These are phyloP conservation scores for Lacerta bilineata DNA, from an alignment of 2,797 vertebrate genomes.

Conservation along the genomic window DNA sequence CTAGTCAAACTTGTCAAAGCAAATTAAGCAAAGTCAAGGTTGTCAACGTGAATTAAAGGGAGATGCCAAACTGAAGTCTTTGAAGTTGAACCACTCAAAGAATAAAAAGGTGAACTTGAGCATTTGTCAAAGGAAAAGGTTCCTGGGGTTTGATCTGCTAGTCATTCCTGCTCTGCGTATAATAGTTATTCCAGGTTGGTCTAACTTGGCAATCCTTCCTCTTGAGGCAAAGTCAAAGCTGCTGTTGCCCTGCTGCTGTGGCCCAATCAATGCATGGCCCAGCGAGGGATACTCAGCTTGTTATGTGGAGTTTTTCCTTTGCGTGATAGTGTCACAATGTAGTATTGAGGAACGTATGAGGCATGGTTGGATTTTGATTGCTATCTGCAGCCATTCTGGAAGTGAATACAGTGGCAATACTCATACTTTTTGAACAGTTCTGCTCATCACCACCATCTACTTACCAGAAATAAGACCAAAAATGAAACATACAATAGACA, in stretches of 20 bases:
- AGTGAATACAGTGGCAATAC: background rate
- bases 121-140: slow-evolving; percentile 35
- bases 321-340: background rate
- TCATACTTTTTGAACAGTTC: background rate
- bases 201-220: slow-evolving; percentile 1
- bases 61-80: slow-evolving; percentile 31
- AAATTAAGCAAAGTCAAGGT: slow-evolving; percentile 37
- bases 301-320: background rate
- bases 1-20: slow-evolving; percentile 42
- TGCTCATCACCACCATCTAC: background rate
- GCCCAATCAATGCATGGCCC: background rate
- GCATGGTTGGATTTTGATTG: background rate
- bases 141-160: slow-evolving; percentile 15
- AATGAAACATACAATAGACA: too few species aligned
- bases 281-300: background rate
- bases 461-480: too few species aligned
- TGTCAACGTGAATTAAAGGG: slow-evolving; percentile 40
- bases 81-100: slow-evolving; percentile 41
- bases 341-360: background rate
- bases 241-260: background rate
- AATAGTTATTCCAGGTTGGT: slow-evolving; percentile 13
- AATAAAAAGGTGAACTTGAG: slow-evolving; percentile 46
- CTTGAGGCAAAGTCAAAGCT: slow-evolving; percentile 8
- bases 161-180: slow-evolving; percentile 12
- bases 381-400: background rate